phyloP scores from a whole-genome alignment of 2,113 vertebrate species.

The Plecotus auritus region DNA sequence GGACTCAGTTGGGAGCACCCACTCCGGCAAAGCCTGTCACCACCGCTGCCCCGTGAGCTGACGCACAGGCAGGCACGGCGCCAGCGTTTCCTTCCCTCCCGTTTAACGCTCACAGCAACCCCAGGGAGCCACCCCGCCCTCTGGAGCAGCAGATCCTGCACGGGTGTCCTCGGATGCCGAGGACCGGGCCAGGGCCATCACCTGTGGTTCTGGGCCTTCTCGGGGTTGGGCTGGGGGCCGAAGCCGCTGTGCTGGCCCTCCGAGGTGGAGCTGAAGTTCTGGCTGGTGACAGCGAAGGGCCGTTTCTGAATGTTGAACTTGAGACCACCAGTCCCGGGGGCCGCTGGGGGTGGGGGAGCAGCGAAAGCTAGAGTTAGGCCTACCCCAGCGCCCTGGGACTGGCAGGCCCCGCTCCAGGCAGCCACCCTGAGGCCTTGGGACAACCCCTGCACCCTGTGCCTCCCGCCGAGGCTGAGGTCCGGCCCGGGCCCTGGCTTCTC shows the following conservation, averaged over 20 bases:
- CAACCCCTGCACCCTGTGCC: accelerated
- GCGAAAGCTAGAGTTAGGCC: neutral
- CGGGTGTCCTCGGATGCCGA: accelerated
- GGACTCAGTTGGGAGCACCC: accelerated
- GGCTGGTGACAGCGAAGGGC: conserved; percentile 85
- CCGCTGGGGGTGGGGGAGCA: conserved; percentile 77
- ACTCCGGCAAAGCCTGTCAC: accelerated
- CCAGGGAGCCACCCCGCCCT: no score
- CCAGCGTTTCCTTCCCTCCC: accelerated
- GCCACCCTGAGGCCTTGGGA: no score
- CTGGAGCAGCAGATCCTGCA: accelerated
- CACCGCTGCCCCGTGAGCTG: accelerated
- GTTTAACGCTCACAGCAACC: accelerated
- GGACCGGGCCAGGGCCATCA: neutral
- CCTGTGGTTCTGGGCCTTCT: conserved; percentile 77
- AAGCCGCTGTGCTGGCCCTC: conserved; percentile 70
- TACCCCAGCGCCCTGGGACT: no score
- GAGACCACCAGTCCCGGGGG: conserved; percentile 86
- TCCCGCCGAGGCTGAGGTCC: accelerated
- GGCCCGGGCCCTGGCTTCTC: accelerated
- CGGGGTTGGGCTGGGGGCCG: conserved; percentile 56
- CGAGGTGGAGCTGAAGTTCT: conserved; percentile 74
- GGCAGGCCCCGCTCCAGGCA: neutral
- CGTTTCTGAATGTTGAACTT: conserved; percentile 93
- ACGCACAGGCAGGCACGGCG: accelerated